These are phyloP conservation scores for Spheniscus humboldti DNA, from an alignment of 2,797 vertebrate species.

Conservation along the genomic window DNA sequence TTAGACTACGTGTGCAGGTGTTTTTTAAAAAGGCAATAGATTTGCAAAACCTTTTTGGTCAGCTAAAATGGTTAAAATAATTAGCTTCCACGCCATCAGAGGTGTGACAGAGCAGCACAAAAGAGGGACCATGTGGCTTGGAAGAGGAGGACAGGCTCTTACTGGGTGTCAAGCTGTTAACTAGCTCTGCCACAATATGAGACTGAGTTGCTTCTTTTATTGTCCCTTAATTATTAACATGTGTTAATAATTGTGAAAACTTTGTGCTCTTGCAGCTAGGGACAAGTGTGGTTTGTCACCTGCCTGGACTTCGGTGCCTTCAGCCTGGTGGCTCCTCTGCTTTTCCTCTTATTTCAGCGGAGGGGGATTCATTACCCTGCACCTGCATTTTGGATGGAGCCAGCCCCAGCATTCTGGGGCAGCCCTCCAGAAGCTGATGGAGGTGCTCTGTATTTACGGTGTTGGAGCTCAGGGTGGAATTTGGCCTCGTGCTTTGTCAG, in stretches of 20 bases:
- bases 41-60: neutral
- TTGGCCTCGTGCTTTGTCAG: neutral
- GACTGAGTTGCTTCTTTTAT: neutral
- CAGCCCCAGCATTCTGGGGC: neutral
- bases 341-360: neutral
- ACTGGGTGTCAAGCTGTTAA: neutral
- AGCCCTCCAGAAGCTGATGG: neutral
- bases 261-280: neutral
- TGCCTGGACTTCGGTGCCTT: neutral
- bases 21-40: neutral
- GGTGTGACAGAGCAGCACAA: neutral
- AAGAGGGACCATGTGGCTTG: neutral
- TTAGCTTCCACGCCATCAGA: neutral
- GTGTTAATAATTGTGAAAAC: neutral
- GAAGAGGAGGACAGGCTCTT: neutral
- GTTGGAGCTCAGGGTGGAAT: neutral
- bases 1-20: fast-evolving
- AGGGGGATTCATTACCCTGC: neutral
- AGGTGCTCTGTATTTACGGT: neutral
- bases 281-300: neutral
- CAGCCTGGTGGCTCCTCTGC: neutral
- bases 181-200: neutral
- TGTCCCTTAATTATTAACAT: neutral
- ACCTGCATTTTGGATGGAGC: neutral
- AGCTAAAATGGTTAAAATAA: neutral